Percentiles rank a stretch among this genome's conserved stretches.
Conservation (phyloP, 2,797 vertebrate genomes). For the Sebastes aleutianus region DNA sequence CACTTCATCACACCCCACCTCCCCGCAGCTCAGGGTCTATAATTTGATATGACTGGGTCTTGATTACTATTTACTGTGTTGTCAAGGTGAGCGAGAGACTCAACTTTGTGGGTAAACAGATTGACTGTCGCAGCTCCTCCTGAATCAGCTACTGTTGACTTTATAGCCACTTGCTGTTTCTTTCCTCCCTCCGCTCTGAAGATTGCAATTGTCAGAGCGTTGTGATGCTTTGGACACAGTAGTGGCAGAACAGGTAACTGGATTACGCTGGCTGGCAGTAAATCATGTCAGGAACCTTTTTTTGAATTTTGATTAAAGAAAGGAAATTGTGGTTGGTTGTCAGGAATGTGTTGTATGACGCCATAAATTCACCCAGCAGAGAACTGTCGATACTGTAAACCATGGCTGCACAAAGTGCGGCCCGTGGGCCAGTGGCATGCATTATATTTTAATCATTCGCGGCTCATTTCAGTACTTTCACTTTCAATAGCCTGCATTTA, state of each 20-base stretch:
- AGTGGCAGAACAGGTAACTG: slow-evolving; percentile 32
- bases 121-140: slow-evolving; percentile 38
- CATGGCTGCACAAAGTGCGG: background rate
- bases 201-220: slow-evolving; percentile 42
- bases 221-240: slow-evolving; percentile 22
- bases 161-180: slow-evolving; percentile 31
- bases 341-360: slow-evolving; percentile 10
- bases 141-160: slow-evolving; percentile 54
- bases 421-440: background rate
- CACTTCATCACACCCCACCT: slow-evolving; percentile 30
- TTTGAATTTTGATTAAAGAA: slow-evolving; percentile 43
- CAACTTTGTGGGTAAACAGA: slow-evolving; percentile 57
- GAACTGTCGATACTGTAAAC: background rate
- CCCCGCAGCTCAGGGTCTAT: slow-evolving; percentile 28
- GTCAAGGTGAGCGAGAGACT: slow-evolving; percentile 55
- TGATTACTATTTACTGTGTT: slow-evolving; percentile 70
- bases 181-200: slow-evolving; percentile 5
- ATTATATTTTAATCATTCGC: background rate
- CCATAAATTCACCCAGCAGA: background rate
- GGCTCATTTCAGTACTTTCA: background rate
- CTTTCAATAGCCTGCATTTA: background rate
- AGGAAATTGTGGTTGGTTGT: slow-evolving; percentile 7
- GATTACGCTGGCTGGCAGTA: slow-evolving; percentile 29
- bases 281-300: slow-evolving; percentile 29
- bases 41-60: slow-evolving; percentile 61